Base-by-base conservation (phyloP, 1,140 invertebrate species). In the Drosophila truncata region DNA sequence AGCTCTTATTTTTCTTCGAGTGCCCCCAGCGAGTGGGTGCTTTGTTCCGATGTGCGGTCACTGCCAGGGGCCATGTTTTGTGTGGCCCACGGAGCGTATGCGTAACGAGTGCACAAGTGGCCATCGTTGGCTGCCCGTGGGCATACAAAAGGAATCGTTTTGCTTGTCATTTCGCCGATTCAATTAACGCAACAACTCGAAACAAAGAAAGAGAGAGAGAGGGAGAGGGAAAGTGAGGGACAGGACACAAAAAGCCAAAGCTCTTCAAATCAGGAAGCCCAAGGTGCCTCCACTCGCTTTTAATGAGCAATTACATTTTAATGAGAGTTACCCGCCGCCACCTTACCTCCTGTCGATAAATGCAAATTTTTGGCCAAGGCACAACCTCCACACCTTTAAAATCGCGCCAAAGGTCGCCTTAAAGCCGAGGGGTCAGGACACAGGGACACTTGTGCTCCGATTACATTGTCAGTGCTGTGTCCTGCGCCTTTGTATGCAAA, bases 251-350 rank as follows among this genome's bases (percentile, higher is more conserved):
- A 49, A 60, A 14, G 18, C 47, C 62, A 59, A 55, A 44, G 59
- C 62, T 70, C 35, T 60, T 72, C 33, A 70, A 86, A 79, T 79
- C 75, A 46, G 9, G 58, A 29, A 50, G 47, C 39, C 39, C 20
- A 58, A 60, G 61, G 37, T 39, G 59, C 27, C 57, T 23, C 18
- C 41, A 25, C 39, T 64, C 35, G 37, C 42, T 29, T 71, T 78
- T 78, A 90, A 88, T 81, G 78, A 66, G 65, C 65, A 87, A 90
- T 90, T 90, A 79, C 80, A 69, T 79, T 90, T 84, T 63, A 84
- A 72, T 88, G 85, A 80, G 82, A 63, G 14, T 35, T 27, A 16
- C 8, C 63, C 55, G 35, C 33, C 52, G 23, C 25, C 52, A 20
- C 25, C 61, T 16, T 61, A 33, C 27, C 49, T 23, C 62, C 57